A percentile compares a stretch with the other conserved stretches of the same genome.
Evolutionary conservation across 2,113 vertebrate species (phyloP).

Genomic region (Origma solitaria): DNA sequence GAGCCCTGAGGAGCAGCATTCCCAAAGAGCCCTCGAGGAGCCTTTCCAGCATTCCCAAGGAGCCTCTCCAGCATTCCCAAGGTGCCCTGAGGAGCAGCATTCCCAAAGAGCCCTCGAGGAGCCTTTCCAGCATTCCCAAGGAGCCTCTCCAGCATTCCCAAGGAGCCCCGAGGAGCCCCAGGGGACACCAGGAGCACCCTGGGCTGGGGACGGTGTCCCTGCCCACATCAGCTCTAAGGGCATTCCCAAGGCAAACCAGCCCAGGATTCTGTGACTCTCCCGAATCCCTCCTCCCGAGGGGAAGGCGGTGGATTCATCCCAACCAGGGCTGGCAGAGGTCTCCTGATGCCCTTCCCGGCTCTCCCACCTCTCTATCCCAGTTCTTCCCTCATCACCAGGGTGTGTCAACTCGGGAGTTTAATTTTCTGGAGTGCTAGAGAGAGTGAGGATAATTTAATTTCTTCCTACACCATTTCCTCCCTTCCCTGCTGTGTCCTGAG

Average conservation of each 20-base stretch:
- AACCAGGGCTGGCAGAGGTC: not conserved
- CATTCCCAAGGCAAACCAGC: not conserved
- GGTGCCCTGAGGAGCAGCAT: no score
- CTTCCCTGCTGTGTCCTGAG: not conserved
- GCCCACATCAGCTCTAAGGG: not conserved
- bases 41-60: not conserved
- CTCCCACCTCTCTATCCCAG: not conserved
- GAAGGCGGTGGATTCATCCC: not conserved
- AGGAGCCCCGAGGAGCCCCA: no score
- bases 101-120: no score
- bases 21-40: not conserved
- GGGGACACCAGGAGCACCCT: accelerated
- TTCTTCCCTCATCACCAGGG: not conserved
- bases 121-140: not conserved
- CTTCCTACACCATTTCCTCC: accelerated
- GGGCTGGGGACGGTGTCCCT: not conserved
- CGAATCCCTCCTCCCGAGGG: not conserved
- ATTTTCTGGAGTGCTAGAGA: not conserved
- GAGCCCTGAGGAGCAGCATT: no score
- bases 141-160: not conserved
- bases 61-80: not conserved
- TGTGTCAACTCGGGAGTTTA: not conserved
- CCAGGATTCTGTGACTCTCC: not conserved
- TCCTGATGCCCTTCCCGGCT: not conserved
- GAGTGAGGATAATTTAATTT: not conserved